Conservation (phyloP, 2,888 invertebrate species). For the Mesorhabditis sp. region DNA sequence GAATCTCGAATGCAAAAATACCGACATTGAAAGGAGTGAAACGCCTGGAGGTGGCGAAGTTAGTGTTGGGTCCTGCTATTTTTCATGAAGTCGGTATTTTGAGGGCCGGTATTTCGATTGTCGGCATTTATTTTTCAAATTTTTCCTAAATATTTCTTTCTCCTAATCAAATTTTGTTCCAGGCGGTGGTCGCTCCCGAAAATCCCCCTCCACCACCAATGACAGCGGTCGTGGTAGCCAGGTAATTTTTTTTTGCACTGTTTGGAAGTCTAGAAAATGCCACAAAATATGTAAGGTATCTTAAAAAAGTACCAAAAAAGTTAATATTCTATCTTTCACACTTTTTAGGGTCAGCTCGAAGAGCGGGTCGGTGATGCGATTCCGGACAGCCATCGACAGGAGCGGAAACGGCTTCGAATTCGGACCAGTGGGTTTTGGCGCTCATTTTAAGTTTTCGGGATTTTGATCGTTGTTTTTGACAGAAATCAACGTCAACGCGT, state of each 20-base stretch:
- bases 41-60: too few species aligned
- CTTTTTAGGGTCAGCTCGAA: conserved; percentile 1
- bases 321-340: neutral
- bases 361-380: neutral
- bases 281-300: neutral
- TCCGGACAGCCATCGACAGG: neutral
- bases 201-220: conserved; percentile 46
- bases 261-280: conserved; percentile 8
- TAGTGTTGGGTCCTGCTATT: too few species aligned
- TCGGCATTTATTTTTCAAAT: too few species aligned
- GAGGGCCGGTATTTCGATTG: too few species aligned
- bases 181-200: conserved; percentile 34
- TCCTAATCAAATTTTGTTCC: neutral
- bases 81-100: too few species aligned
- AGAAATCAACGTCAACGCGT: too few species aligned
- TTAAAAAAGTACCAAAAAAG: neutral
- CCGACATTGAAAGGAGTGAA: too few species aligned
- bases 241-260: conserved; percentile 7
- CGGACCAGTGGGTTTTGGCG: neutral
- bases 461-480: neutral
- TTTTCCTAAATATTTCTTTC: neutral
- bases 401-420: neutral
- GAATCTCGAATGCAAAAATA: too few species aligned
- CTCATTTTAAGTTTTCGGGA: neutral
- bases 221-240: conserved; percentile 41